These are phyloP conservation scores for Enteromius treurensis DNA, from an alignment of 2,797 vertebrate species.

Conservation along the genomic window DNA sequence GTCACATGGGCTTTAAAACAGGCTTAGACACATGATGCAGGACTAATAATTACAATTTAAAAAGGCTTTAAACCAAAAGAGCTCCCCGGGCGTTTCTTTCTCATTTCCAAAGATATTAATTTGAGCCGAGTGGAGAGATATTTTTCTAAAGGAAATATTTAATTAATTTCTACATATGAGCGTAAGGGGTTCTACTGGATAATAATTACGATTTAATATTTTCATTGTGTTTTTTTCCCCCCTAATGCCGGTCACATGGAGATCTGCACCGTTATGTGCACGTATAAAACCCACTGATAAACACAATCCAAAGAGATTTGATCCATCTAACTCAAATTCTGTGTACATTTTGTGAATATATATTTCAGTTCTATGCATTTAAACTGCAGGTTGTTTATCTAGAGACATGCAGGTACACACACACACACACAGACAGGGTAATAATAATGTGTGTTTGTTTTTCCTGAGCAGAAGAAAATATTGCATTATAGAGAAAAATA, in stretches of 20 bases:
- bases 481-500: slow-evolving; percentile 44
- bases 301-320: background rate
- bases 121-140: slow-evolving; percentile 56
- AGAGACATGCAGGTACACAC: slow-evolving; percentile 22
- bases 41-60: slow-evolving; percentile 60
- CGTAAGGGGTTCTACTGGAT: slow-evolving; percentile 55
- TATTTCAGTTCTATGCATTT: background rate
- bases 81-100: slow-evolving; percentile 56
- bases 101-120: slow-evolving; percentile 59
- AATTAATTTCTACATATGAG: slow-evolving; percentile 62
- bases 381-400: background rate
- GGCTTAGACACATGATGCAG: slow-evolving; percentile 46
- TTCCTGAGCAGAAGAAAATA: slow-evolving; percentile 37
- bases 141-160: slow-evolving; percentile 63
- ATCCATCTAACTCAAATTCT: background rate
- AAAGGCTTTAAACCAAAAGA: slow-evolving; percentile 60
- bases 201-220: slow-evolving; percentile 64
- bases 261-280: background rate
- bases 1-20: slow-evolving; percentile 40
- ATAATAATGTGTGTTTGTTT: slow-evolving; percentile 26
- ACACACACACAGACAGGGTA: background rate
- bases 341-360: background rate
- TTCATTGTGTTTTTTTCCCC: slow-evolving; percentile 36
- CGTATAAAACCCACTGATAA: background rate
- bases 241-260: slow-evolving; percentile 33